Evolutionary conservation across 2,113 vertebrate species (phyloP).

Genomic region (Phyllopteryx taeniolatus): DNA sequence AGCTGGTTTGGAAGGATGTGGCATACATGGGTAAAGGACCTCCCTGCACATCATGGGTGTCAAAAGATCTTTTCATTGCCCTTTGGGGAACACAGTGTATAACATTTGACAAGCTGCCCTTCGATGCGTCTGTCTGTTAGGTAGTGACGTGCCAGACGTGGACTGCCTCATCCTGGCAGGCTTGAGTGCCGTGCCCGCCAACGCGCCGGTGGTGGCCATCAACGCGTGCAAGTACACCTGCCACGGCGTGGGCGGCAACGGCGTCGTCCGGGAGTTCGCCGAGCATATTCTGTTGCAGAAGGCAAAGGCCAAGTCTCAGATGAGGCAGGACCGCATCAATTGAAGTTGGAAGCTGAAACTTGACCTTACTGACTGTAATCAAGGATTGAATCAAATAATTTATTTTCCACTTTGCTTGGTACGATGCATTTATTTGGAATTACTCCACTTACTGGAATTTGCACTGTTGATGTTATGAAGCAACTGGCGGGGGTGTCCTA

Average conservation of each 20-base stretch:
- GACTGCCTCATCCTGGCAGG: conserved; percentile 81
- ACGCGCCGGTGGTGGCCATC: conserved; percentile 70
- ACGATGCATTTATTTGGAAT: not conserved
- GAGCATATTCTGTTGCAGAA: conserved; percentile 82
- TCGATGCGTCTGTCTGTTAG: conserved; percentile 53
- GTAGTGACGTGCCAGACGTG: conserved; percentile 80
- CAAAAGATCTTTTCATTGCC: no score
- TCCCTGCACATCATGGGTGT: not conserved
- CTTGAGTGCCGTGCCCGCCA: conserved; percentile 77
- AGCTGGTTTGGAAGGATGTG: conserved; percentile 83
- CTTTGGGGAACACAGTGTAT: not conserved
- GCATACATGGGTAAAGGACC: conserved; percentile 82
- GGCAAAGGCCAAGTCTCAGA: conserved; percentile 67
- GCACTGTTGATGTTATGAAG: not conserved
- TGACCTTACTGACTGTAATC: conserved; percentile 5
- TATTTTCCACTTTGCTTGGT: not conserved
- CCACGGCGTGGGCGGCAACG: conserved; percentile 68
- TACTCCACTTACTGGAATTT: not conserved
- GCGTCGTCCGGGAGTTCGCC: conserved; percentile 84
- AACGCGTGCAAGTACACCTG: conserved; percentile 83
- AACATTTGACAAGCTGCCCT: not conserved
- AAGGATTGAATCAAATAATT: not conserved
- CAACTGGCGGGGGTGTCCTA: not conserved
- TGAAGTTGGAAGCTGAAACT: not conserved
- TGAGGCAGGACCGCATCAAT: conserved; percentile 40